These are phyloP conservation scores for Scaptomyza caliginosa DNA, from an alignment of 2,888 invertebrate species.

Conservation along the genomic window DNA sequence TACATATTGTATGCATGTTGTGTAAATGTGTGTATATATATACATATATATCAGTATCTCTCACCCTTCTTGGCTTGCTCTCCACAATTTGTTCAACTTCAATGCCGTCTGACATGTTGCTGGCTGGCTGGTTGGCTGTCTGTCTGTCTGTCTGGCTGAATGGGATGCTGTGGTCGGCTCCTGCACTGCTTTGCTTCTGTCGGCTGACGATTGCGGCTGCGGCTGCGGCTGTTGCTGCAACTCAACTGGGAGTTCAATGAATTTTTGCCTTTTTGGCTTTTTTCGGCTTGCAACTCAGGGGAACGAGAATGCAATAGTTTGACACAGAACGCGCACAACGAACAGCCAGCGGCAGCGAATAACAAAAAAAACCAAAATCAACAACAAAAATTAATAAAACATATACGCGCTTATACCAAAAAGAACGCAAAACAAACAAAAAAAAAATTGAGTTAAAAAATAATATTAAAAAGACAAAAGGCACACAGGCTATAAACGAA, in stretches of 20 bases:
- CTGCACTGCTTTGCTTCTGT: conserved; percentile 26
- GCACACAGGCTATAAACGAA: conserved; percentile 37
- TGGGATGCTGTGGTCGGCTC: conserved; percentile 40
- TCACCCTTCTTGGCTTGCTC: conserved; percentile 88
- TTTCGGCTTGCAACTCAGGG: conserved; percentile 15
- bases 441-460: too few species aligned
- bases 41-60: conserved; percentile 54
- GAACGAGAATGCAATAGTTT: conserved; percentile 15
- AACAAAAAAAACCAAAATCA: conserved; percentile 52
- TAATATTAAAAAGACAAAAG: conserved; percentile 30
- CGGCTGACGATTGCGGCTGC: conserved; percentile 5
- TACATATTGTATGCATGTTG: neutral
- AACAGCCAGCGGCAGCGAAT: conserved; percentile 11
- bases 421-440: too few species aligned
- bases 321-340: conserved; percentile 25
- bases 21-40: neutral
- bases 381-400: conserved; percentile 31
- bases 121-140: conserved; percentile 37
- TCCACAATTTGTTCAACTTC: conserved; percentile 87
- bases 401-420: conserved; percentile 16
- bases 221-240: conserved; percentile 42
- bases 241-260: conserved; percentile 57
- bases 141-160: conserved; percentile 37
- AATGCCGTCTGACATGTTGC: conserved; percentile 85
- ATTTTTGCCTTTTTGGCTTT: conserved; percentile 45